Conservation (phyloP, 2,797 vertebrate species). For the Sebastiscus tertius region DNA sequence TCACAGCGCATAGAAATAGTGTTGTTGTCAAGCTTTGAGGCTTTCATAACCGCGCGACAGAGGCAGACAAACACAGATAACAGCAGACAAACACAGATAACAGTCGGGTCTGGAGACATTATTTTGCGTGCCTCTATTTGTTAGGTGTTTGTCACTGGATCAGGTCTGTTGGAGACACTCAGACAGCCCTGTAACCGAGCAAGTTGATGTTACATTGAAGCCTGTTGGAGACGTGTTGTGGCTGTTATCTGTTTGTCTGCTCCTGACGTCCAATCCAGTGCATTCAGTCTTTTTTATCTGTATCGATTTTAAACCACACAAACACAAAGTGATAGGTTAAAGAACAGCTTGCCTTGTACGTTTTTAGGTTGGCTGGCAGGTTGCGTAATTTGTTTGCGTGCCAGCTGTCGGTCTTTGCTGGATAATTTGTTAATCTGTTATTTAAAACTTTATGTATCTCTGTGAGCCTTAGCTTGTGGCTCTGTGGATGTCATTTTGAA, state of each 20-base stretch:
- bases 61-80: slow-evolving; percentile 2
- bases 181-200: background rate
- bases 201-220: slow-evolving; percentile 3
- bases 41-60: slow-evolving; percentile 53
- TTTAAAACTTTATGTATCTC: background rate
- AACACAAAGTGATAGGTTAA: slow-evolving; percentile 2
- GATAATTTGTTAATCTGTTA: slow-evolving; percentile 6
- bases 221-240: background rate
- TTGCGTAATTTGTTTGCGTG: slow-evolving; percentile 64
- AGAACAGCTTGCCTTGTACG: slow-evolving; percentile 33
- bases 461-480: background rate
- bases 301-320: slow-evolving; percentile 37
- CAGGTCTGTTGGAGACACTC: background rate
- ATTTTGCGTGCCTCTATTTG: background rate
- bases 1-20: slow-evolving; percentile 29
- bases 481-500: background rate
- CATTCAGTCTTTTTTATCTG: background rate
- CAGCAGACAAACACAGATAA: background rate
- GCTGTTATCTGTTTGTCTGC: background rate
- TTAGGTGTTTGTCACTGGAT: background rate
- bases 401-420: slow-evolving; percentile 14
- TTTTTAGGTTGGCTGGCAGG: slow-evolving; percentile 34
- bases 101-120: background rate
- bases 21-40: slow-evolving; percentile 43
- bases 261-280: background rate